phyloP scores from a whole-genome alignment of 2,113 vertebrate species.

The Lethenteron reissneri region DNA sequence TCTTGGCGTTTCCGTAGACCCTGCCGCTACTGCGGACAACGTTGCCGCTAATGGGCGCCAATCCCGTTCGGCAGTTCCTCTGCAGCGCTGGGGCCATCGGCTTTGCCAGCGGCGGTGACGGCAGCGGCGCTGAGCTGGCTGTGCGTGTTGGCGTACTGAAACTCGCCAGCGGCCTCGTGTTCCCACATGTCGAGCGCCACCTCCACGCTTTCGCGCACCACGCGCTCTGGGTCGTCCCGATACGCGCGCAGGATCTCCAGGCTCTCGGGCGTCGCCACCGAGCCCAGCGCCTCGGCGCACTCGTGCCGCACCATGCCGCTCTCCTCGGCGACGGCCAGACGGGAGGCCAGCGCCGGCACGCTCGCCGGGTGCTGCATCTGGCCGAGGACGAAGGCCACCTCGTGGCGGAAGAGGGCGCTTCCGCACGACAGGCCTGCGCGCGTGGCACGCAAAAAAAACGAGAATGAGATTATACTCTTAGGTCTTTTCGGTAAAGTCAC shows the following conservation, averaged over 20 bases:
- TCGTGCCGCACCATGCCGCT: conserved; percentile 85
- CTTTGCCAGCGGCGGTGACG: no score
- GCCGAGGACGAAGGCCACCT: conserved; percentile 70
- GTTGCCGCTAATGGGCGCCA: no score
- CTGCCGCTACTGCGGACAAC: no score
- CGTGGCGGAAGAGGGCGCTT: conserved; percentile 69
- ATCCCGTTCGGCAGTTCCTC: no score
- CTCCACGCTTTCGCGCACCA: conserved; percentile 80
- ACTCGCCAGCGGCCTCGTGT: conserved; percentile 33
- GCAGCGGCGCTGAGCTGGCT: no score
- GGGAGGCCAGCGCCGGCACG: conserved; percentile 30
- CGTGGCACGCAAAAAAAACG: no score
- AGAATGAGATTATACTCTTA: no score
- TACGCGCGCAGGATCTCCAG: conserved; percentile 31
- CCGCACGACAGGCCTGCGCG: conserved; percentile 36
- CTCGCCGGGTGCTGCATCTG: conserved; percentile 62
- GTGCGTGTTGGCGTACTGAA: conserved; percentile 56
- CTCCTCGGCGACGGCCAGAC: conserved; percentile 25
- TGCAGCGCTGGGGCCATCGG: no score
- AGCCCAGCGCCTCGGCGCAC: conserved; percentile 67
- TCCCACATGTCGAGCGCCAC: conserved; percentile 77
- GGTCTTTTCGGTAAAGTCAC: no score
- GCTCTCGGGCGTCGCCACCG: conserved; percentile 58
- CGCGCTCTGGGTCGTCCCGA: conserved; percentile 31
- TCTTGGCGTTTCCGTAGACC: no score